phyloP scores from a whole-genome alignment of 2,113 vertebrate genomes.

The Megaptera novaeangliae region DNA sequence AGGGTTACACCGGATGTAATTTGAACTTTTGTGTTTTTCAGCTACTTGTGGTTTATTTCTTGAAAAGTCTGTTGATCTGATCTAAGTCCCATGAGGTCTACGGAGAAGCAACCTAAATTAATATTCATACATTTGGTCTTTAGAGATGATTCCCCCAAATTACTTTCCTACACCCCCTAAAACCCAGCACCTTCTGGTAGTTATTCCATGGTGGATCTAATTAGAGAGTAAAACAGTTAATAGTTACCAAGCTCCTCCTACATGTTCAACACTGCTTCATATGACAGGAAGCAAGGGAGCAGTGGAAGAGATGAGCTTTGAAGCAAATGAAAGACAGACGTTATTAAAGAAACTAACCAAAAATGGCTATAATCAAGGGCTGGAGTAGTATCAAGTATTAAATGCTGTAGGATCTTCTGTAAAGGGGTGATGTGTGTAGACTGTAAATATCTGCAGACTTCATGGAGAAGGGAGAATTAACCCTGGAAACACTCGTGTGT shows the following conservation, averaged over 20 bases:
- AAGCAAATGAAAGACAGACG: background rate
- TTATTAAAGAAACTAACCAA: conserved; percentile 18
- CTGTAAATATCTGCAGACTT: background rate
- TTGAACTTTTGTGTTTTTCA: conserved; percentile 63
- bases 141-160: background rate
- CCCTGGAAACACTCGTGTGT: background rate
- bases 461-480: background rate
- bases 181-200: background rate
- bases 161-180: background rate
- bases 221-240: background rate
- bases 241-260: background rate
- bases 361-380: background rate
- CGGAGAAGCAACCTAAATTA: background rate
- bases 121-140: background rate
- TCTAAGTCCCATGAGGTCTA: background rate
- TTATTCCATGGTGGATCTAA: background rate
- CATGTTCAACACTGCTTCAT: background rate
- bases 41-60: conserved; percentile 63
- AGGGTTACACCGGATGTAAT: conserved; percentile 38
- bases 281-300: background rate
- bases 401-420: background rate
- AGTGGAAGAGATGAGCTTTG: background rate
- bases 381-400: background rate
- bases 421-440: background rate
- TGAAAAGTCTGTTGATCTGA: conserved; percentile 40